Evolutionary conservation across 2,113 vertebrate species (phyloP).

Genomic region (Calyptomena viridis): DNA sequence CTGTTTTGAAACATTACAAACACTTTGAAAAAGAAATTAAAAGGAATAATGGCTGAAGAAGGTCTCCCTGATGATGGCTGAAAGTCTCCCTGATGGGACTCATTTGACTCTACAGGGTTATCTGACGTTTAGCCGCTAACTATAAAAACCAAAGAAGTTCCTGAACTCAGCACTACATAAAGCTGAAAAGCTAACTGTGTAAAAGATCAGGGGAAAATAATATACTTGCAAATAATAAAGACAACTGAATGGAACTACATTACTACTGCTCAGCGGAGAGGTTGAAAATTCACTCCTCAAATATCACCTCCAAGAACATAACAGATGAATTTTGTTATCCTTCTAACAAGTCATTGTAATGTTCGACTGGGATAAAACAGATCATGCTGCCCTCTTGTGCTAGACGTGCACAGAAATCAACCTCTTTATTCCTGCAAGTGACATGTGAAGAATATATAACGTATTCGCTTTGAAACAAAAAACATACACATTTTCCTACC

Average conservation of each 20-base stretch:
- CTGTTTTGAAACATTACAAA: not conserved
- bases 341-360: not conserved
- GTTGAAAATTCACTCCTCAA: not conserved
- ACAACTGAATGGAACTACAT: not conserved
- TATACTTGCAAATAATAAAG: not conserved
- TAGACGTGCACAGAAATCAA: not conserved
- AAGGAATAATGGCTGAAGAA: not conserved
- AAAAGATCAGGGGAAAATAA: not conserved
- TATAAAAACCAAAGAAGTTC: not conserved
- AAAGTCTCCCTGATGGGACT: not conserved
- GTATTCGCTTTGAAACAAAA: not conserved
- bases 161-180: not conserved
- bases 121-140: not conserved
- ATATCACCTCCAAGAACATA: conserved; percentile 12
- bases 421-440: not conserved
- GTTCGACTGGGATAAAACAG: conserved; percentile 43
- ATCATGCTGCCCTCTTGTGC: conserved; percentile 80
- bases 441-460: not conserved
- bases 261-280: not conserved
- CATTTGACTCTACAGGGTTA: not conserved
- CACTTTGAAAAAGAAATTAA: not conserved
- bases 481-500: not conserved
- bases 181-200: not conserved
- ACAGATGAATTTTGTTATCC: not conserved
- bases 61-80: not conserved